Evolutionary conservation across 2,113 vertebrate species (phyloP), one percentile per base, ranked within the genome.

Genomic region (Polypterus senegalus): DNA sequence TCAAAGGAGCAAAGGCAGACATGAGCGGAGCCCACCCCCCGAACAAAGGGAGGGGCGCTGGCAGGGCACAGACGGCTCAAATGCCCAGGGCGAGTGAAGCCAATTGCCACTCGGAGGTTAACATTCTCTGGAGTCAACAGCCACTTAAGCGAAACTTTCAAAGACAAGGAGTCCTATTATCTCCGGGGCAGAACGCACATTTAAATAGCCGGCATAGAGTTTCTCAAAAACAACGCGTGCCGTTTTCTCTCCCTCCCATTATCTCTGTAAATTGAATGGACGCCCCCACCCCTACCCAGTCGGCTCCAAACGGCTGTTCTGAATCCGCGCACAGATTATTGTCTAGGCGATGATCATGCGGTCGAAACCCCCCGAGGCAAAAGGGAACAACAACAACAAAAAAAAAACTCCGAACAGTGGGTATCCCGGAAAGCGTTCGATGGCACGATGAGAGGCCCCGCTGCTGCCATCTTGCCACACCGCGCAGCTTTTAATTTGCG

Each of bases 1-100:
- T 81, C 75, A 80, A 76, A 71, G 72, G 77, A 74, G 82, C 79
- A 80, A 85, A 83, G 69, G 77, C 75, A 79, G 77, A 80, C 77
- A 78, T 80, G 77, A 82, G 74, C 69, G 70, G 70, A 57, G 65
- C 74, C 66, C 71, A 73, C 63, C 27, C 66, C 71, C 74, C 63
- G 77, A 67, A 68, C 64, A 79, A 79, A 73, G 51, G 57, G 77
- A n/a, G 62, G 76, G 69, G 64, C 53, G 67, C 67, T 71, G 61
- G 72, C 69, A 70, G 66, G 67, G 74, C 60, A 66, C 67, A 63
- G 69, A 62, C 65, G 57, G 61, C 60, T 46, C 62, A 64, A 63
- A 71, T 68, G 59, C 71, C 70, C 68, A 64, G 64, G 59, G 63
- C 7, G 61, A 66, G 69, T 52, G 46, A 68, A 75, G 69, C 69